Evolutionary conservation across 2,797 vertebrate species (phyloP).

Genomic region (Megaceryle alcyon): DNA sequence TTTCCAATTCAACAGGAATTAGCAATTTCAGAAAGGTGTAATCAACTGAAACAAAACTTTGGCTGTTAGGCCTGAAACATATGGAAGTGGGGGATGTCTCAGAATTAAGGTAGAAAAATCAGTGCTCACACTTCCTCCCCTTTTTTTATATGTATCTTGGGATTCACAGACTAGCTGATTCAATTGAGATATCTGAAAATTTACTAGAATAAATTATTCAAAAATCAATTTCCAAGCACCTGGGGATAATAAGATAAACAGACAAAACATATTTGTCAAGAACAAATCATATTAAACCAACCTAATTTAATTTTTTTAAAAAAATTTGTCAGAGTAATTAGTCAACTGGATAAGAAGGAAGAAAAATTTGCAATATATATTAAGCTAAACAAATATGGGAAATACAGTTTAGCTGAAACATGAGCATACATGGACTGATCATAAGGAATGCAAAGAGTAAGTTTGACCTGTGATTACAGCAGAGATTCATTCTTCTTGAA

Average conservation of each 20-base stretch:
- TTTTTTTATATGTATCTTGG: not conserved
- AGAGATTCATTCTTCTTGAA: not conserved
- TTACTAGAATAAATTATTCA: not conserved
- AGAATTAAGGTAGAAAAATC: not conserved
- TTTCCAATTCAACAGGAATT: not conserved
- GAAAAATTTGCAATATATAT: not conserved
- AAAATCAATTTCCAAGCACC: constrained; percentile 34
- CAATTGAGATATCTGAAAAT: not conserved
- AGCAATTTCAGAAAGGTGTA: not conserved
- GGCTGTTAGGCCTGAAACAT: not conserved
- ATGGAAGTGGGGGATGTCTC: not conserved
- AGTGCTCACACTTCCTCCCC: not conserved
- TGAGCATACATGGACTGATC: not conserved
- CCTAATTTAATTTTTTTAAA: not conserved
- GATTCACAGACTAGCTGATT: not conserved
- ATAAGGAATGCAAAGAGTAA: not conserved
- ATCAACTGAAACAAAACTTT: not conserved
- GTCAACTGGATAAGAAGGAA: not conserved
- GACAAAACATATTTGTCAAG: constrained; percentile 14
- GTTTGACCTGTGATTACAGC: not conserved
- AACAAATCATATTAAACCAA: constrained; percentile 21
- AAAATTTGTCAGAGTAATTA: not conserved
- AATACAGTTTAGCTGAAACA: not conserved
- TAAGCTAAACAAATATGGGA: not conserved
- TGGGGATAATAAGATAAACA: constrained; percentile 21